Evolutionary conservation across 2,797 vertebrate genomes (phyloP).

Genomic region (Psittacula echo): DNA sequence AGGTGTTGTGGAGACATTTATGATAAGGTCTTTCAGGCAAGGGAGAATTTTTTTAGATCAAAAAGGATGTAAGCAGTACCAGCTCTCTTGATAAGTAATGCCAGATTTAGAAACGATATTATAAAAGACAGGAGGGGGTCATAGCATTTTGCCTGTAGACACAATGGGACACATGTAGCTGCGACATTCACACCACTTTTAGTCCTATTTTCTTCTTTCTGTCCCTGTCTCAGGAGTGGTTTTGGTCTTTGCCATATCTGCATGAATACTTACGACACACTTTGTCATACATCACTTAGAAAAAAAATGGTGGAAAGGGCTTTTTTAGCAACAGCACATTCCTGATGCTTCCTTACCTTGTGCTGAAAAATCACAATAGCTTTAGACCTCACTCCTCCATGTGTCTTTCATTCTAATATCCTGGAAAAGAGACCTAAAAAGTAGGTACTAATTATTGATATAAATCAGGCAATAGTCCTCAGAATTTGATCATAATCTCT

Average conservation of each 20-base stretch:
- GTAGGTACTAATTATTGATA: not conserved
- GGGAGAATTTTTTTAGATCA: not conserved
- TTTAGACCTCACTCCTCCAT: not conserved
- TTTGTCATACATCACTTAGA: not conserved
- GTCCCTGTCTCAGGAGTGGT: not conserved
- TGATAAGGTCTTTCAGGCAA: rapidly evolving
- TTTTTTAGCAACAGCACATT: not conserved
- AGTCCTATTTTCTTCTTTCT: not conserved
- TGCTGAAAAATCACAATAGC: not conserved
- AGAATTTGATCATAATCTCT: not conserved
- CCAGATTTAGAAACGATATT: not conserved
- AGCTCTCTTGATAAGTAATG: not conserved
- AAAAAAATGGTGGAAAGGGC: rapidly evolving
- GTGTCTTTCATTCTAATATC: not conserved
- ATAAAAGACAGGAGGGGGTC: not conserved
- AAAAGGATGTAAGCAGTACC: not conserved
- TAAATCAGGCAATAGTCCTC: not conserved
- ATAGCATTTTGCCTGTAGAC: not conserved
- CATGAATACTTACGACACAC: not conserved
- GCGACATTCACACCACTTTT: not conserved
- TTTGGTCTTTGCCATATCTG: not conserved
- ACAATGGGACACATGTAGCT: not conserved
- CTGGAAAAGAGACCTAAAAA: not conserved
- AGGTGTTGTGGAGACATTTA: not conserved
- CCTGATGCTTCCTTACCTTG: not conserved